Percentiles rank a stretch among this genome's conserved stretches.
Evolutionary conservation across 1,140 invertebrate species (phyloP).

Genomic region (Drosophila melanica): DNA sequence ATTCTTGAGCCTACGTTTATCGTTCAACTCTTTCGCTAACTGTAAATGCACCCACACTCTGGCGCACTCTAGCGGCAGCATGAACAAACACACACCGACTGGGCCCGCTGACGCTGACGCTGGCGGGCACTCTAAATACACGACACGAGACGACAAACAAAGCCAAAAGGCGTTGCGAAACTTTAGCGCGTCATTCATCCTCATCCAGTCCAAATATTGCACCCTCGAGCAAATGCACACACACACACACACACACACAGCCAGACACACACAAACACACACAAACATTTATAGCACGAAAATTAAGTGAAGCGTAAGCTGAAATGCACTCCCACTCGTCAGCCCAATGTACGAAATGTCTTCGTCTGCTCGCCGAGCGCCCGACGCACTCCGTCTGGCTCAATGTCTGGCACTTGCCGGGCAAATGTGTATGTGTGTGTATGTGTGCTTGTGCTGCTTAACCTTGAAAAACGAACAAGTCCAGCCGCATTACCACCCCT

Average conservation of each 20-base stretch:
- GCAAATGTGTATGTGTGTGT: slow-evolving; percentile 18
- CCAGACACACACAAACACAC: slow-evolving; percentile 16
- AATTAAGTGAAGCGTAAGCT: slow-evolving; percentile 81
- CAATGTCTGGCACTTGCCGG: slow-evolving; percentile 66
- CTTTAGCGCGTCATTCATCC: slow-evolving; percentile 78
- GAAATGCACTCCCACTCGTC: slow-evolving; percentile 79
- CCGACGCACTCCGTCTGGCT: slow-evolving; percentile 71
- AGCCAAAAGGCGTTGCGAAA: slow-evolving; percentile 80
- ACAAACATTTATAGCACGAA: slow-evolving; percentile 74
- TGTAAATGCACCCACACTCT: slow-evolving; percentile 20
- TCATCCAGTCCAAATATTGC: slow-evolving; percentile 76
- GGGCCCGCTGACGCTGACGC: slow-evolving; percentile 17
- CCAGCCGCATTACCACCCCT: slow-evolving; percentile 53
- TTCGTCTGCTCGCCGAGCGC: slow-evolving; percentile 44
- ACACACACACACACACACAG: slow-evolving; percentile 31
- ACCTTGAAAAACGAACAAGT: slow-evolving; percentile 83
- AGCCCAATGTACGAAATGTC: slow-evolving; percentile 30
- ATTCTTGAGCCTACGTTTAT: slow-evolving; percentile 16
- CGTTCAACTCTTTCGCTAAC: slow-evolving; percentile 11
- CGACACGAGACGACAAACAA: slow-evolving; percentile 68
- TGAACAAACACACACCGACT: slow-evolving; percentile 46
- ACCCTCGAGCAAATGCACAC: slow-evolving; percentile 70
- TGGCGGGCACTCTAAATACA: slow-evolving; percentile 54
- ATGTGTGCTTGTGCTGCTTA: slow-evolving; percentile 49
- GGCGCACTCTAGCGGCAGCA: slow-evolving; percentile 52